A percentile compares a stretch with the other conserved stretches of the same genome.
Conservation (phyloP, 2,888 invertebrate species). For the Lobophora halterata region DNA sequence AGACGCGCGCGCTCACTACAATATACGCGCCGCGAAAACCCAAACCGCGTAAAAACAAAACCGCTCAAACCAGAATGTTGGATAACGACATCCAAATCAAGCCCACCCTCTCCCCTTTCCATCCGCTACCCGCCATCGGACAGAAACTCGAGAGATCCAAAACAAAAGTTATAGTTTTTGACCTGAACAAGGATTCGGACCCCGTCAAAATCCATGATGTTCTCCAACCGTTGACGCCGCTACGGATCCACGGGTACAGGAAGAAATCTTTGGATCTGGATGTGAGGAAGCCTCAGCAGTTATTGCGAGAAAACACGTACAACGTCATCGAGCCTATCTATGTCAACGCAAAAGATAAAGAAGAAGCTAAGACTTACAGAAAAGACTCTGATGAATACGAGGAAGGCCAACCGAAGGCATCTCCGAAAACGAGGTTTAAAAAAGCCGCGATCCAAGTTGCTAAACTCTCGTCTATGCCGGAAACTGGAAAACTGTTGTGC, state of each 20-base stretch:
- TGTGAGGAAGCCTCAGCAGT: slow-evolving; percentile 55
- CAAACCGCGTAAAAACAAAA: slow-evolving; percentile 60
- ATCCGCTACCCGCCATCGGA: slow-evolving; percentile 73
- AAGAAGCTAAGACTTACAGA: slow-evolving; percentile 18
- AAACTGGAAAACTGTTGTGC: slow-evolving; percentile 68
- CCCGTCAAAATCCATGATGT: slow-evolving; percentile 56
- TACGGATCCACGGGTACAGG: slow-evolving; percentile 57
- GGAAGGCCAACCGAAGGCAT: slow-evolving; percentile 37
- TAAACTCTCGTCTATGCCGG: slow-evolving; percentile 60
- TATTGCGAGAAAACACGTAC: slow-evolving; percentile 71
- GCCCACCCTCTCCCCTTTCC: slow-evolving; percentile 65
- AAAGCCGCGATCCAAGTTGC: slow-evolving; percentile 68
- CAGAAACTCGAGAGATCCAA: slow-evolving; percentile 57
- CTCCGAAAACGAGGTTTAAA: slow-evolving; percentile 68
- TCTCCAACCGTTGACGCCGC: slow-evolving; percentile 66
- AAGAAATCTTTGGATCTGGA: slow-evolving; percentile 50
- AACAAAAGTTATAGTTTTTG: slow-evolving; percentile 67
- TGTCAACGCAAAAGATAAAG: slow-evolving; percentile 48
- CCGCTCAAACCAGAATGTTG: slow-evolving; percentile 68
- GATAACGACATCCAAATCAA: slow-evolving; percentile 63
- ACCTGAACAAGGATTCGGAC: slow-evolving; percentile 51
- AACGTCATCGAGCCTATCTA: slow-evolving; percentile 69
- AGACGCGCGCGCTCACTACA: slow-evolving; percentile 69
- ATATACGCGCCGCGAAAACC: slow-evolving; percentile 73
- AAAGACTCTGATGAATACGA: slow-evolving; percentile 21